Conservation (phyloP, 2,113 vertebrate genomes). For the Phasianus colchicus region DNA sequence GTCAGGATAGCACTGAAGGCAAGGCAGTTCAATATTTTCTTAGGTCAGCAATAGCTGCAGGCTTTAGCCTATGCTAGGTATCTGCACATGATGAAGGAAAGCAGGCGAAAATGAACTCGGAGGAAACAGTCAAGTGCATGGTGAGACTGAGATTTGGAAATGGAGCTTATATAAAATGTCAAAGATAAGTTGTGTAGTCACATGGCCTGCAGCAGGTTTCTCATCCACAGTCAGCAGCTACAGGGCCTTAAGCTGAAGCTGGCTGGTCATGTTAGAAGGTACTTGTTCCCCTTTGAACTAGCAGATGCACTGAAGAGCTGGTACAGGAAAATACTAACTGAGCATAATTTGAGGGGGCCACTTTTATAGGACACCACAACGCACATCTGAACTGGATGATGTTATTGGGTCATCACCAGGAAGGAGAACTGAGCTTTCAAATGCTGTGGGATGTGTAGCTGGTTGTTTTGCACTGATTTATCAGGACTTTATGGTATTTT, state of each 20-base stretch:
- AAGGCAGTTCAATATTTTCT: not conserved
- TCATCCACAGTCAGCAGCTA: not conserved
- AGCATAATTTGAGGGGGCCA: not conserved
- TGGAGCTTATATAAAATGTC: not conserved
- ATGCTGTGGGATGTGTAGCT: not conserved
- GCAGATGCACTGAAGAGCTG: not conserved
- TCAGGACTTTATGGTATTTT: not conserved
- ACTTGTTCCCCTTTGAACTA: not conserved
- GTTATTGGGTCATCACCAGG: not conserved
- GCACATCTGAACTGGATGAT: rapidly evolving
- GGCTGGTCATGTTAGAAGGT: not conserved
- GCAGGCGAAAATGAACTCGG: not conserved
- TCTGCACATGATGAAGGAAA: not conserved
- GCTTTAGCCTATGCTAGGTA: not conserved
- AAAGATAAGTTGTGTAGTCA: not conserved
- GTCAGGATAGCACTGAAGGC: not conserved
- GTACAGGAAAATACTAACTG: not conserved
- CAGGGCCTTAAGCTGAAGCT: not conserved
- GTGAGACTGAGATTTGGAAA: not conserved
- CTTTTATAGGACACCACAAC: not conserved
- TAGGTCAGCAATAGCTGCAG: not conserved
- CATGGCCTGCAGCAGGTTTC: not conserved
- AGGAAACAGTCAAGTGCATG: not conserved
- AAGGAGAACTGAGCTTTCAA: not conserved
- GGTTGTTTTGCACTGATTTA: not conserved